These are phyloP conservation scores for Rhagoletis pomonella DNA, from an alignment of 1,140 invertebrate species.

Conservation along the genomic window DNA sequence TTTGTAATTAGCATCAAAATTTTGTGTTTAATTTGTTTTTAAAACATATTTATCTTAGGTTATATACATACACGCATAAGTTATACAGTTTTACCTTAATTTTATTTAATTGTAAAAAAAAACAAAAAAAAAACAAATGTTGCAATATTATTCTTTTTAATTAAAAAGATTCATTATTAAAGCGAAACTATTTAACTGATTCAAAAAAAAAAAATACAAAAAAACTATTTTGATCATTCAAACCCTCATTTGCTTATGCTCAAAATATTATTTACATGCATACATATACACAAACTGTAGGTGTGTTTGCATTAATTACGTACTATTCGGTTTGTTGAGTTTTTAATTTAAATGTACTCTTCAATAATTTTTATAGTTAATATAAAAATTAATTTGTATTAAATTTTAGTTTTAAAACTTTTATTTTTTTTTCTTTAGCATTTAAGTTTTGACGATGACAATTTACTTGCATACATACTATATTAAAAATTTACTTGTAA, in stretches of 20 bases:
- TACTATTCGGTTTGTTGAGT: neutral
- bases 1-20: neutral
- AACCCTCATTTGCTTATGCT: slow-evolving; percentile 35
- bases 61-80: neutral
- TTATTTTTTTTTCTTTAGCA: slow-evolving; percentile 25
- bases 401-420: slow-evolving; percentile 33
- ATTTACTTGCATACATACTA: slow-evolving; percentile 35
- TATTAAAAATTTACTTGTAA: slow-evolving; percentile 22
- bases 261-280: slow-evolving; percentile 29
- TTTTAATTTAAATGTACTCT: slow-evolving; percentile 14
- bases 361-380: slow-evolving; percentile 2
- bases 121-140: neutral
- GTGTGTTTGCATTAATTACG: slow-evolving; percentile 1
- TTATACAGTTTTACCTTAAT: slow-evolving; percentile 22
- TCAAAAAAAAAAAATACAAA: neutral
- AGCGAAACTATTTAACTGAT: neutral
- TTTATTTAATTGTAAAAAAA: slow-evolving; percentile 24
- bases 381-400: slow-evolving; percentile 45
- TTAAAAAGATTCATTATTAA: neutral
- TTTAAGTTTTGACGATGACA: slow-evolving; percentile 44
- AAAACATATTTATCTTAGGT: slow-evolving; percentile 24
- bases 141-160: slow-evolving; percentile 7
- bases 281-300: neutral
- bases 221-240: neutral
- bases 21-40: slow-evolving; percentile 14